Conservation (phyloP, 2,888 invertebrate species). For the Zygaena filipendulae region DNA sequence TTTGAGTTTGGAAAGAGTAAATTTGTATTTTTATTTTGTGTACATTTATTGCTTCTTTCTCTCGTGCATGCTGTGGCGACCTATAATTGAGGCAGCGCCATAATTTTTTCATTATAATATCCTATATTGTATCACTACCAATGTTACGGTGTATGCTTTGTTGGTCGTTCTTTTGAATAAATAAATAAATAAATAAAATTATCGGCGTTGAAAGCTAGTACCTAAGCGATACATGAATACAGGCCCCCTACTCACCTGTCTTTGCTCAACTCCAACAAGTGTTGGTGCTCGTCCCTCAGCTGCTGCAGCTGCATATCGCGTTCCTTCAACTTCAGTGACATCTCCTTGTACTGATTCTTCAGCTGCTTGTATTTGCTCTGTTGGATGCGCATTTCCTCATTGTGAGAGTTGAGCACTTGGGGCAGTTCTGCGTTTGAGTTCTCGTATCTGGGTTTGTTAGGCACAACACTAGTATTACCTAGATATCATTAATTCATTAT, state of each 20-base stretch:
- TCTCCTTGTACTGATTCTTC: constrained; percentile 71
- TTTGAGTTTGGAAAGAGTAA: too few species aligned
- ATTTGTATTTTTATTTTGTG: too few species aligned
- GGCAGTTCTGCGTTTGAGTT: constrained; percentile 83
- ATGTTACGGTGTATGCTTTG: too few species aligned
- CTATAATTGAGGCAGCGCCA: too few species aligned
- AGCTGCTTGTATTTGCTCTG: constrained; percentile 76
- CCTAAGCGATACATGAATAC: too few species aligned
- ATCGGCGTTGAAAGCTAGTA: too few species aligned
- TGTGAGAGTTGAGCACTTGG: constrained; percentile 78
- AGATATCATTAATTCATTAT: constrained; percentile 3
- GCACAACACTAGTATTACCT: neutral
- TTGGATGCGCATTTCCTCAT: constrained; percentile 80
- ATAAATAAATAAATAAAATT: too few species aligned
- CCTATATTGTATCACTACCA: too few species aligned
- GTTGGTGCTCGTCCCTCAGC: constrained; percentile 76
- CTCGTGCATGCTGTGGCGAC: too few species aligned
- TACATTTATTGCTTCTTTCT: too few species aligned
- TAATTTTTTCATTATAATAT: too few species aligned
- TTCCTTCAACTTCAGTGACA: constrained; percentile 72
- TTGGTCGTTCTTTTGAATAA: too few species aligned
- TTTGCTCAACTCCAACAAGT: constrained; percentile 75
- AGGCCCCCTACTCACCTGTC: constrained; percentile 68
- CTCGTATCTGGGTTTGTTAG: constrained; percentile 75
- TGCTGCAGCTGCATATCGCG: constrained; percentile 75